phyloP scores from a whole-genome alignment of 2,888 invertebrate species.

The Chymomyza procnemis region DNA sequence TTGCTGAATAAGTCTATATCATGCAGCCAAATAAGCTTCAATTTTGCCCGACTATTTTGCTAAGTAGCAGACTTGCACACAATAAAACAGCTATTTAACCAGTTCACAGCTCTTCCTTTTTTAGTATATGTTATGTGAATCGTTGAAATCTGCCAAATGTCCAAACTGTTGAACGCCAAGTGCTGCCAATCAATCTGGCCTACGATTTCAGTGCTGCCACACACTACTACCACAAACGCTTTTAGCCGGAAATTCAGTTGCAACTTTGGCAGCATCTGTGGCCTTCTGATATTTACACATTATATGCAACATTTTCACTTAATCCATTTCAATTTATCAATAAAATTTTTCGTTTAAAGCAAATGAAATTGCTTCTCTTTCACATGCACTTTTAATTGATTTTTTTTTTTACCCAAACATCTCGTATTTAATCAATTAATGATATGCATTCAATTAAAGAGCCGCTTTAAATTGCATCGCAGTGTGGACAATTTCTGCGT shows the following conservation, averaged over 20 bases:
- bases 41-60: too few relatives aligned
- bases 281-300: slow-evolving; percentile 4
- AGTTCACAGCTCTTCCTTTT: neutral
- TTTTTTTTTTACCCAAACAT: neutral
- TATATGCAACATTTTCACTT: slow-evolving; percentile 9
- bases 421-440: slow-evolving; percentile 8
- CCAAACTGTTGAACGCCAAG: neutral
- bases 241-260: neutral
- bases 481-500: neutral
- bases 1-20: too few relatives aligned
- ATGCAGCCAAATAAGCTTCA: too few relatives aligned
- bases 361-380: slow-evolving; percentile 11
- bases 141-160: neutral
- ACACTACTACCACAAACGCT: neutral
- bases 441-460: slow-evolving; percentile 6
- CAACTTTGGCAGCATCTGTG: neutral
- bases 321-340: slow-evolving; percentile 19
- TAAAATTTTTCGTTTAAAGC: neutral
- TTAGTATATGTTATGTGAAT: neutral
- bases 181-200: neutral
- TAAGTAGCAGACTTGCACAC: too few relatives aligned
- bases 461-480: neutral
- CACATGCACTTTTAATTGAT: slow-evolving; percentile 20
- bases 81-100: neutral
- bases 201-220: neutral